Conservation (phyloP, 2,113 vertebrate genomes). For the Platichthys flesus region DNA sequence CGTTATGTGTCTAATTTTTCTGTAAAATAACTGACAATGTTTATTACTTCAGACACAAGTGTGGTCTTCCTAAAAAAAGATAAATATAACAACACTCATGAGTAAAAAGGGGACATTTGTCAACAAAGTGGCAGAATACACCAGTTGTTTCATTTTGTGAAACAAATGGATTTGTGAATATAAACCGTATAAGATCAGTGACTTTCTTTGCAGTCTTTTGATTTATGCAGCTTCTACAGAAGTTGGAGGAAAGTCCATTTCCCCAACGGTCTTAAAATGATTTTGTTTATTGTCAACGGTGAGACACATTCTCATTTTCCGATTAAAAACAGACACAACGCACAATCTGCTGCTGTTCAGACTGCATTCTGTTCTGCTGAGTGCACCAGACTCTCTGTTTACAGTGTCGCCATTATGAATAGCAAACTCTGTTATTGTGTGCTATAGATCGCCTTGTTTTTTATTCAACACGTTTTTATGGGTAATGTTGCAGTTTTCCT, state of each 20-base stretch:
- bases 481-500: not conserved
- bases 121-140: no score
- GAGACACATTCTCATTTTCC: not conserved
- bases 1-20: no score
- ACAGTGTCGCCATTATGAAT: not conserved
- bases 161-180: not conserved
- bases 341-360: conserved; percentile 1
- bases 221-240: not conserved
- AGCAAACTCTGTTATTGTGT: not conserved
- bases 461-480: not conserved
- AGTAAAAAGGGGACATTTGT: no score
- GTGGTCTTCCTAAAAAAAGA: no score
- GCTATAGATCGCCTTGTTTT: not conserved
- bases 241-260: not conserved
- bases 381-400: not conserved
- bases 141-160: no score
- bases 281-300: not conserved
- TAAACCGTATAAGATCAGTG: not conserved
- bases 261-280: not conserved
- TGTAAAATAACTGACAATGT: no score
- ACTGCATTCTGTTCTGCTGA: not conserved
- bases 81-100: no score
- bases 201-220: not conserved
- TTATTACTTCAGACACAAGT: no score
- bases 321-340: not conserved